phyloP scores from a whole-genome alignment of 2,888 invertebrate genomes.

The Subacronicta megacephala region DNA sequence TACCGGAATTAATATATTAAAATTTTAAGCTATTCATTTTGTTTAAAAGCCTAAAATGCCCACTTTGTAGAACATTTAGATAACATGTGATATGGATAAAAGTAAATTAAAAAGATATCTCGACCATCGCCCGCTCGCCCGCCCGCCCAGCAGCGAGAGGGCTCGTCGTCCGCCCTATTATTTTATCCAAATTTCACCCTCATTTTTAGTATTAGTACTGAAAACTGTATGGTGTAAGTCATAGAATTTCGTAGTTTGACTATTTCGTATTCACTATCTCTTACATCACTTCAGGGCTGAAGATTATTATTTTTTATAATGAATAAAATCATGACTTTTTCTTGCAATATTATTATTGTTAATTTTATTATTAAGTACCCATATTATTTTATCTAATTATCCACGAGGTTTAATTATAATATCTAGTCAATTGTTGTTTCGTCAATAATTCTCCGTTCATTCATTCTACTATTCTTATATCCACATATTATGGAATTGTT shows the following conservation, averaged over 20 bases:
- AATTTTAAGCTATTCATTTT: neutral
- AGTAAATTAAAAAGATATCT: conserved; percentile 58
- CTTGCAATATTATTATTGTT: too few species aligned
- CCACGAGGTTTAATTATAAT: too few species aligned
- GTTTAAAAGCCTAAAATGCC: conserved; percentile 28
- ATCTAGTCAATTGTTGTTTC: too few species aligned
- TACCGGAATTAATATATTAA: neutral
- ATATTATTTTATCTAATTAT: too few species aligned
- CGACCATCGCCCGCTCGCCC: conserved; percentile 14
- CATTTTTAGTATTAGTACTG: conserved; percentile 52
- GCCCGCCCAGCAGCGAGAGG: conserved; percentile 48
- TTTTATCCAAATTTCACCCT: conserved; percentile 62
- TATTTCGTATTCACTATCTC: neutral
- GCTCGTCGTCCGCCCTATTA: conserved; percentile 54
- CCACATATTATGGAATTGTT: too few species aligned
- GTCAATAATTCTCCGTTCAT: too few species aligned
- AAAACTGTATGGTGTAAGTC: conserved; percentile 20
- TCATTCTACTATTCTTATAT: too few species aligned
- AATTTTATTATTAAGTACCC: too few species aligned
- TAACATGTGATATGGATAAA: conserved; percentile 51
- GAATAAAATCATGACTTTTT: too few species aligned
- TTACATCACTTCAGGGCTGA: conserved; percentile 3
- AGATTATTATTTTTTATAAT: too few species aligned
- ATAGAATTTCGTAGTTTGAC: neutral
- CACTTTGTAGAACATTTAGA: conserved; percentile 47